Evolutionary conservation across 2,113 vertebrate genomes (phyloP).

Genomic region (Amazona guildingii): DNA sequence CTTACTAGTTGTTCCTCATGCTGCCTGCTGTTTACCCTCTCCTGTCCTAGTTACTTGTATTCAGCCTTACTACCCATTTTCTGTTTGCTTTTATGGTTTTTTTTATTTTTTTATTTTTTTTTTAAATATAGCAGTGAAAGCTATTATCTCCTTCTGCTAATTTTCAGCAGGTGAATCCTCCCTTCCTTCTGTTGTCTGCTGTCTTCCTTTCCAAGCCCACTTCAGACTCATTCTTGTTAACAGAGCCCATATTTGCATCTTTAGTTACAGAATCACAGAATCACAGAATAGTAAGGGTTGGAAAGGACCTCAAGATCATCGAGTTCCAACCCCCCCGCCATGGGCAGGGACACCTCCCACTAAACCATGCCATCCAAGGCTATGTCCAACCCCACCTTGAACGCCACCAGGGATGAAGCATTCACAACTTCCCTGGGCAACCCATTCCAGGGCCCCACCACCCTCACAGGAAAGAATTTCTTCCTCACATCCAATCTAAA

Average conservation of each 20-base stretch:
- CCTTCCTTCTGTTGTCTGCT: not conserved
- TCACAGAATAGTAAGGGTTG: too few relatives aligned
- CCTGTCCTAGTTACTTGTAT: not conserved
- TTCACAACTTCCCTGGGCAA: too few relatives aligned
- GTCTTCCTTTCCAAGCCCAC: not conserved
- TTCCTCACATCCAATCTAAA: too few relatives aligned
- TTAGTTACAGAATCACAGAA: too few relatives aligned
- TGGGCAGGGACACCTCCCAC: too few relatives aligned
- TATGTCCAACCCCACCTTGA: too few relatives aligned
- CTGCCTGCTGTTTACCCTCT: not conserved
- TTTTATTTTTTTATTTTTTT: not conserved
- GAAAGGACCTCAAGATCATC: too few relatives aligned
- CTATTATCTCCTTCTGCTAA: not conserved
- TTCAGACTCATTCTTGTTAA: not conserved
- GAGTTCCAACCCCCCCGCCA: too few relatives aligned
- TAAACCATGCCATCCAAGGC: too few relatives aligned
- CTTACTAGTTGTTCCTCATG: not conserved
- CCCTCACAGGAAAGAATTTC: too few relatives aligned
- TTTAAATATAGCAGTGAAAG: not conserved
- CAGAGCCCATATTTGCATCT: not conserved
- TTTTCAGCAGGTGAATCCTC: not conserved
- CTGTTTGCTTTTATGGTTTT: not conserved
- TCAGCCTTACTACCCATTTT: not conserved
- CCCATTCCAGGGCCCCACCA: too few relatives aligned
- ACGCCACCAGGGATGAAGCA: too few relatives aligned